Evolutionary conservation across 2,797 vertebrate genomes (phyloP), one percentile per base, ranked within the genome.

Genomic region (Aulostomus chinensis): DNA sequence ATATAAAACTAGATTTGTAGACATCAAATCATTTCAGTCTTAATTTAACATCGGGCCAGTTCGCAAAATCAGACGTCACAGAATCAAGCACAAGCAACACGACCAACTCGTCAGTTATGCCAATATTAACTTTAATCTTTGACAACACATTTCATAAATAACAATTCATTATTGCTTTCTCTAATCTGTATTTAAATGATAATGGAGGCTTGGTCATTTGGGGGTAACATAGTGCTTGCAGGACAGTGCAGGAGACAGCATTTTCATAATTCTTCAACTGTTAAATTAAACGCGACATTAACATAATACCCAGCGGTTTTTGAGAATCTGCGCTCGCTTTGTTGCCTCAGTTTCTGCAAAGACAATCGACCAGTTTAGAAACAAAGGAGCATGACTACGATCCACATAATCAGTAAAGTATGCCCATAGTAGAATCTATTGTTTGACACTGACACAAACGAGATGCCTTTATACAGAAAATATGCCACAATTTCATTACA

Each of bases 101-200:
- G 17, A 14, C 14, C 5, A 45, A 58, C 62, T 13, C 33, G 16
- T 51, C 12, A 32, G 4, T 62, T 75, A 61, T 80, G 55, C 72
- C 66, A 85, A 83, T 77, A 69, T 76, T 59, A 78, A 78, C 69
- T 81, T 88, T 90, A 84, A 81, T 88, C 55, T 85, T 90, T 81
- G 81, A 90, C 83, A 80, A 73, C 76, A 88, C 84, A 78, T 78
- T 76, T 88, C 74, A 89, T 86, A 86, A 90, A 91, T 87, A 88
- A 72, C 70, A 80, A 49, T 63, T 80, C 33, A 63, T 88, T 89
- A 88, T 89, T 88, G 78, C 85, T 83, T 80, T 80, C 25, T 76
- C 68, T 86, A 73, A 84, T 84, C 66, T 59, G 81, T 72, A 70
- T 71, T 70, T 79, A 59, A 83, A 80, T 63, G 26, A 68, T 62